Conservation (phyloP, 2,113 vertebrate genomes). For the Callithrix jacchus region DNA sequence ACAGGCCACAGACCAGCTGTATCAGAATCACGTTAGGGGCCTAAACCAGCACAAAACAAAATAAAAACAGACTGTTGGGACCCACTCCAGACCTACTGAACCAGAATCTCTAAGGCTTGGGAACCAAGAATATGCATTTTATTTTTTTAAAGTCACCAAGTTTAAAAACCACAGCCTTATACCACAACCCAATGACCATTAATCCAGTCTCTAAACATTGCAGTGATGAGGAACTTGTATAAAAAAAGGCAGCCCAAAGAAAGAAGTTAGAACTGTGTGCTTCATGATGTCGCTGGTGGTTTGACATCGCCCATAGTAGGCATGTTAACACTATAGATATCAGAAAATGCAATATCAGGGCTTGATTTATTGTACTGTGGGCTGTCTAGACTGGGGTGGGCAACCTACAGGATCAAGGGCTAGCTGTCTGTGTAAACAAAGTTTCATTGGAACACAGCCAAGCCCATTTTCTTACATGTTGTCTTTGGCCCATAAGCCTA, state of each 20-base stretch:
- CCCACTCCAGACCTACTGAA: background rate
- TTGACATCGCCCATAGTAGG: background rate
- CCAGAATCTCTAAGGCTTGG: background rate
- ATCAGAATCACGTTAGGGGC: background rate
- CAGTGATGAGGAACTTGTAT: background rate
- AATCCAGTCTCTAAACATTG: background rate
- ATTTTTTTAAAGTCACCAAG: background rate
- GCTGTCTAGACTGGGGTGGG: background rate
- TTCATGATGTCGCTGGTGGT: background rate
- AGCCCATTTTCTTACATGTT: background rate
- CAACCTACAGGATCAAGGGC: background rate
- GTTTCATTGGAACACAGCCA: background rate
- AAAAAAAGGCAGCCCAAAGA: background rate
- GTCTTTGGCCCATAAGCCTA: background rate
- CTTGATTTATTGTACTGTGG: background rate
- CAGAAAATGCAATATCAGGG: background rate
- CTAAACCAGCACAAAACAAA: background rate
- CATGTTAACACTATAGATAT: background rate
- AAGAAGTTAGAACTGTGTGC: background rate
- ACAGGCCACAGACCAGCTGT: background rate
- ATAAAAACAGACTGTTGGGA: background rate
- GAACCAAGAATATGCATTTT: background rate
- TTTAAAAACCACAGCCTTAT: background rate
- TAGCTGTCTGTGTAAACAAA: background rate
- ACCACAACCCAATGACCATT: background rate